Evolutionary conservation across 2,888 invertebrate species (phyloP), one percentile per base, ranked within the genome.

Genomic region (Listrodromus nycthemerus): DNA sequence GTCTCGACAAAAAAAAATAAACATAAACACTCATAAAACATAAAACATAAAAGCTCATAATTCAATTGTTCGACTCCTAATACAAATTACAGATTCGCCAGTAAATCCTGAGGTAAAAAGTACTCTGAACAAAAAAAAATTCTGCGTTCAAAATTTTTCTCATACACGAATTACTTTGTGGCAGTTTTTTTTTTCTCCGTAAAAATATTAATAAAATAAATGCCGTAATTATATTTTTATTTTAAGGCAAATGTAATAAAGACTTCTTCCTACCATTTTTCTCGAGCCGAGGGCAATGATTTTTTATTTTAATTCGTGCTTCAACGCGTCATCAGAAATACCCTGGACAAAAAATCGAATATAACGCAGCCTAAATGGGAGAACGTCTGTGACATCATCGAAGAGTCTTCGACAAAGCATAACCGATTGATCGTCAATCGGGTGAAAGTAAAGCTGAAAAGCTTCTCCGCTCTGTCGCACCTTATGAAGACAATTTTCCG

Each of bases 141-240:
- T 30, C 65, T 65, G 58, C 50, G 41, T 52, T 55, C 58, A 74
- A 41, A 70, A 74, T 73, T 27, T 27, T 24, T 24, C 61, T 61
- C n/a, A 10, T 45, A 63, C 65, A 55, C 37, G 19, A 0, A 58
- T 61, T 73, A 61, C 41, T 37, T 30, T 16, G 1, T 8, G 1
- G 24, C 21, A 3, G 24, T 7, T 55, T 21, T 8, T 45, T 5
- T 21, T 21, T 24, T 55, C 24, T 19, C 21, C 8, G 24, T 55
- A 2, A 7, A 55, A 55, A 55, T 5, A 19, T 4, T 19, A 16
- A 50, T 6, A 52, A 21, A 52, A 19, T 7, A 8, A 21, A 50
- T n/a, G 6, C 4, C 6, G n/a, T 19, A 19, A 50, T 50, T 50
- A n/a, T n/a, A n/a, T n/a, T n/a, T n/a, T n/a, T n/a, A n/a, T n/a